Base-by-base conservation (phyloP, 2,113 vertebrate species). In the Gymnobelideus leadbeateri region DNA sequence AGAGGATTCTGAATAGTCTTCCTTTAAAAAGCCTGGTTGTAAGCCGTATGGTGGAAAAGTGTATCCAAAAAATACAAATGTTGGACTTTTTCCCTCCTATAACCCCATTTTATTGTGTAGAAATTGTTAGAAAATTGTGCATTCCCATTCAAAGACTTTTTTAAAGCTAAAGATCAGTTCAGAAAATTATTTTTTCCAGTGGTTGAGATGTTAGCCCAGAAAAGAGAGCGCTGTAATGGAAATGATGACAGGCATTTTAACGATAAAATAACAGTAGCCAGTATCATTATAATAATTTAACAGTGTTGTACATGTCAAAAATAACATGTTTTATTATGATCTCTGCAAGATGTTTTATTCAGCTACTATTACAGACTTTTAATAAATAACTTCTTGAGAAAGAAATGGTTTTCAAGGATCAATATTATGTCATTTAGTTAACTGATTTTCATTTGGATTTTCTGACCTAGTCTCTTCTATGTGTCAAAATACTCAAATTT, bases 71-170 rank as follows among this genome's bases (percentile, higher is more conserved):
- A 3, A 0, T 0, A 24, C 11, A 55, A 61, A 89, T 93, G 93
- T 96, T 93, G 92, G 21, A 90, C 49, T 96, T 97, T 94, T 51
- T 95, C 92, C 91, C 95, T 96, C 97, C 91, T 0, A 46, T 91
- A 25, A 10, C 95, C 46, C 51, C 14, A 8, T 97, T 98, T 95
- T 84, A 89, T 94, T 97, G 97, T 97, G 96, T 97, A 51, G 95
- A 89, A 95, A 92, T 94, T 92, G 26, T 37, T 77, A 95, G 47
- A 93, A 95, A 94, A 95, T 84, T 90, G 92, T 94, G 0, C 3
- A 0, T 93, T 96, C 93, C 93, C 89, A 9, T 26, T 89, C 95
- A 84, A 84, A 97, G 93, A 31, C 53, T 92, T 91, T 95, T 94
- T 92, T 94, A 92, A 92, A 96, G 93, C 91, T 96, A 95, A 95